Conservation (phyloP, 2,888 invertebrate species). For the Acleris laterana region DNA sequence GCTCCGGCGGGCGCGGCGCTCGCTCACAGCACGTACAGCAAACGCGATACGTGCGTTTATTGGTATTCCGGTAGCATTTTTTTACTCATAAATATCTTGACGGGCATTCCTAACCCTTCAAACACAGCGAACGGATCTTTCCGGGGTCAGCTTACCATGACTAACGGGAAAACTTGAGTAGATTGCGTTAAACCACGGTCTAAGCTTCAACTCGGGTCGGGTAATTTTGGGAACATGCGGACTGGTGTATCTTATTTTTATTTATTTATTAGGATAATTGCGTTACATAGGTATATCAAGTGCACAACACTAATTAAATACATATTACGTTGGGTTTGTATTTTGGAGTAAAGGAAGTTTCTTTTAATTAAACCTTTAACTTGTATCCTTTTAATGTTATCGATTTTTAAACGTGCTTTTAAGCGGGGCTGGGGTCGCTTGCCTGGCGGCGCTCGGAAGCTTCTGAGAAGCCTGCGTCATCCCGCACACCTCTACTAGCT, state of each 20-base stretch:
- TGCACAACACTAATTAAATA: too few species aligned
- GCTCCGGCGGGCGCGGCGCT: background rate
- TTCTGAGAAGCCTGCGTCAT: constrained; percentile 54
- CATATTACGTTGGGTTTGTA: too few species aligned
- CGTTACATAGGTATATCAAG: too few species aligned
- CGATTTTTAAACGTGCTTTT: background rate
- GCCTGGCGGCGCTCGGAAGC: constrained; percentile 23
- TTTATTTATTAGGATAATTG: too few species aligned
- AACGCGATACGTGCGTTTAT: background rate
- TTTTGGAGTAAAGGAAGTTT: too few species aligned
- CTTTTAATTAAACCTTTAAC: too few species aligned
- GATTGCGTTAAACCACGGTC: too few species aligned
- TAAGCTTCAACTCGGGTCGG: too few species aligned
- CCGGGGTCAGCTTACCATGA: background rate
- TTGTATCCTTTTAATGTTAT: background rate
- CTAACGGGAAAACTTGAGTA: too few species aligned
- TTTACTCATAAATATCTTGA: background rate
- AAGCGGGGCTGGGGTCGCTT: background rate
- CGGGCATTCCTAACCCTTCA: background rate
- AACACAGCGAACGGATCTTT: background rate
- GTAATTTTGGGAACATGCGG: too few species aligned
- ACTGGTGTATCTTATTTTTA: too few species aligned
- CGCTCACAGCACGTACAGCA: constrained; percentile 2
- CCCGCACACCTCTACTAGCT: constrained; percentile 55
- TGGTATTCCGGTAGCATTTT: constrained; percentile 1